A percentile compares a stretch with the other conserved stretches of the same genome.
These are phyloP conservation scores for Hafferia zeledoni DNA, from an alignment of 2,797 vertebrate genomes.

Conservation along the genomic window DNA sequence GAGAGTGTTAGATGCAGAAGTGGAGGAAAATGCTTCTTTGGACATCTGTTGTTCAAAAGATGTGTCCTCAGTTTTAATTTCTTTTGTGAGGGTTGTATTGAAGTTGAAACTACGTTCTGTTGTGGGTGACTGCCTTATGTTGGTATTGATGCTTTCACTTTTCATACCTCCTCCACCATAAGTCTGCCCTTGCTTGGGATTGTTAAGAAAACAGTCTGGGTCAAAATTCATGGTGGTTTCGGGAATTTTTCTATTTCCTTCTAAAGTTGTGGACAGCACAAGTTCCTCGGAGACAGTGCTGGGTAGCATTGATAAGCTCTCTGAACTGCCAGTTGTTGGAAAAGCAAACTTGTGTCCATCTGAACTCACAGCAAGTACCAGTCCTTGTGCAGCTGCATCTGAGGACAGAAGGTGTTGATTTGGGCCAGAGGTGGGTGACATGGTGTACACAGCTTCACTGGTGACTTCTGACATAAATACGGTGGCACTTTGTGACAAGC, in stretches of 20 bases:
- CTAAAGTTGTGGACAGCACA: slow-evolving; percentile 95
- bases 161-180: slow-evolving; percentile 95
- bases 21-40: slow-evolving; percentile 87
- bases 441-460: slow-evolving; percentile 94
- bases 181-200: slow-evolving; percentile 99
- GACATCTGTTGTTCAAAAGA: slow-evolving; percentile 98
- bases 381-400: slow-evolving; percentile 88
- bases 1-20: slow-evolving; percentile 84
- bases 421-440: slow-evolving; percentile 93
- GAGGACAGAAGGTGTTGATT: slow-evolving; percentile 94
- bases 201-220: slow-evolving; percentile 99
- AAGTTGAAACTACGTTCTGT: slow-evolving; percentile 83
- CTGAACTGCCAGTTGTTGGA: slow-evolving; percentile 85
- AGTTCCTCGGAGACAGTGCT: slow-evolving; percentile 93
- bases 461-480: slow-evolving; percentile 98
- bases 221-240: slow-evolving; percentile 98
- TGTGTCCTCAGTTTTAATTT: slow-evolving; percentile 98
- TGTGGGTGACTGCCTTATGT: slow-evolving; percentile 83
- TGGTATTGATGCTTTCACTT: slow-evolving; percentile 84
- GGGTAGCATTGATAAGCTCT: slow-evolving; percentile 91
- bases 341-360: slow-evolving; percentile 98
- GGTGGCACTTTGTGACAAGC: slow-evolving; percentile 90
- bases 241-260: slow-evolving; percentile 91
- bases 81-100: slow-evolving; percentile 88
- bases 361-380: slow-evolving; percentile 91